phyloP scores from a whole-genome alignment of 1,140 invertebrate species.

The Acromyrmex echinatior region DNA sequence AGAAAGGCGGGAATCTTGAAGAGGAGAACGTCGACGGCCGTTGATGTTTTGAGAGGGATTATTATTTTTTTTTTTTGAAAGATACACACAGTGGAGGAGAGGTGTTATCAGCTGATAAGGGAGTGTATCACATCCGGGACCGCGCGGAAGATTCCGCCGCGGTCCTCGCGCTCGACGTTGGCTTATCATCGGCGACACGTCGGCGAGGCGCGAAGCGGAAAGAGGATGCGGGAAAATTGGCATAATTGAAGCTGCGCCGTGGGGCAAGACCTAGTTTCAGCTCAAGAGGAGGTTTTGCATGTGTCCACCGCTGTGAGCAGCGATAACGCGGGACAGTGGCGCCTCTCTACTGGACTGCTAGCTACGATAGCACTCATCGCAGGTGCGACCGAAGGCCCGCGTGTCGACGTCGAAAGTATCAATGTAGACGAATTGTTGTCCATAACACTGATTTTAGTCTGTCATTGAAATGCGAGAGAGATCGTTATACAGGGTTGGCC shows the following conservation, averaged over 20 bases:
- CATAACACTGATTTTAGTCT: neutral
- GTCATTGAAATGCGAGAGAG: neutral
- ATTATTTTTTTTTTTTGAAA: neutral
- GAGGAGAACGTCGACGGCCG: neutral
- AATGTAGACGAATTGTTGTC: neutral
- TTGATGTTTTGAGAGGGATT: neutral
- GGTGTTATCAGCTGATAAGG: constrained; percentile 4
- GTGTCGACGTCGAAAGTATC: neutral
- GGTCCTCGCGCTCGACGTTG: neutral
- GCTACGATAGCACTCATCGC: constrained; percentile 83
- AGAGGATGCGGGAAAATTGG: constrained; percentile 47
- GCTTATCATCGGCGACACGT: neutral
- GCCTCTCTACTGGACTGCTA: constrained; percentile 84
- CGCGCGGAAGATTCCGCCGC: constrained; percentile 13
- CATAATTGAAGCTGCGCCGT: constrained; percentile 58
- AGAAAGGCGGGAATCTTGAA: neutral
- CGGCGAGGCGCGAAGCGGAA: constrained; percentile 43
- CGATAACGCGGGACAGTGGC: constrained; percentile 83
- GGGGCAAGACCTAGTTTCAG: constrained; percentile 57
- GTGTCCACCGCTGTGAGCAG: constrained; percentile 78
- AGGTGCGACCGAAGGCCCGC: constrained; percentile 78
- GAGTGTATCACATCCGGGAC: neutral
- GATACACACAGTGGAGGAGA: neutral
- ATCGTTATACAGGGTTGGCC: neutral
- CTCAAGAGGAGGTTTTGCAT: constrained; percentile 72